phyloP scores from a whole-genome alignment of 1,140 invertebrate genomes.

The Drosophila paulistorum region DNA sequence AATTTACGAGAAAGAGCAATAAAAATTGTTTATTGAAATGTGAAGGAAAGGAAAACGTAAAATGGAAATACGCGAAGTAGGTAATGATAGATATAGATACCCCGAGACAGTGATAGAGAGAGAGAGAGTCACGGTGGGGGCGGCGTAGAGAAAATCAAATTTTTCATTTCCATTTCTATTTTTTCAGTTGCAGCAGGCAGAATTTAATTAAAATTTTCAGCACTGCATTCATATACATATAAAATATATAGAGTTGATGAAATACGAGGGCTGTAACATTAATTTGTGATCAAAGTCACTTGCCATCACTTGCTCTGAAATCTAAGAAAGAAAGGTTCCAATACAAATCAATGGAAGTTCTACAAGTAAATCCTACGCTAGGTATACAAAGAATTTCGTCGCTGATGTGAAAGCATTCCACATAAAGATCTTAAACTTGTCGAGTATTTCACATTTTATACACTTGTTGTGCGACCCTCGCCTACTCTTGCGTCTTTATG shows the following conservation, averaged over 20 bases:
- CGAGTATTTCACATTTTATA: background rate
- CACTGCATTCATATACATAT: background rate
- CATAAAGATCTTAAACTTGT: too few relatives aligned
- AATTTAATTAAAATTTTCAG: constrained; percentile 37
- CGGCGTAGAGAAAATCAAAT: background rate
- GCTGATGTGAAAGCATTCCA: too few relatives aligned
- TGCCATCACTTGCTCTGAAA: too few relatives aligned
- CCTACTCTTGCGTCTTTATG: background rate
- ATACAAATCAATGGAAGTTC: too few relatives aligned
- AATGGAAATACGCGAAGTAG: background rate
- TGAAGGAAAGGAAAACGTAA: constrained; percentile 25
- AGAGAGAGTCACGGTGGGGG: too few relatives aligned
- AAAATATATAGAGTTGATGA: background rate
- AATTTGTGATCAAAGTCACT: too few relatives aligned
- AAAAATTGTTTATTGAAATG: constrained; percentile 37
- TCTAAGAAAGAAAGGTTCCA: too few relatives aligned
- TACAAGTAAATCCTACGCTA: too few relatives aligned
- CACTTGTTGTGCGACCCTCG: background rate
- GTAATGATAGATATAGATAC: background rate
- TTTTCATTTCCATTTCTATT: constrained; percentile 11
- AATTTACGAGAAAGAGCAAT: constrained; percentile 28
- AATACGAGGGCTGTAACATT: background rate
- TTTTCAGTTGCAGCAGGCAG: constrained; percentile 19
- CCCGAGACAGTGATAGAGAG: background rate
- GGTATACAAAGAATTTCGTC: too few relatives aligned